A percentile compares a stretch with the other conserved stretches of the same genome.
These are phyloP conservation scores for Orthochromis indermauri DNA, from an alignment of 2,113 vertebrate genomes.

Conservation along the genomic window DNA sequence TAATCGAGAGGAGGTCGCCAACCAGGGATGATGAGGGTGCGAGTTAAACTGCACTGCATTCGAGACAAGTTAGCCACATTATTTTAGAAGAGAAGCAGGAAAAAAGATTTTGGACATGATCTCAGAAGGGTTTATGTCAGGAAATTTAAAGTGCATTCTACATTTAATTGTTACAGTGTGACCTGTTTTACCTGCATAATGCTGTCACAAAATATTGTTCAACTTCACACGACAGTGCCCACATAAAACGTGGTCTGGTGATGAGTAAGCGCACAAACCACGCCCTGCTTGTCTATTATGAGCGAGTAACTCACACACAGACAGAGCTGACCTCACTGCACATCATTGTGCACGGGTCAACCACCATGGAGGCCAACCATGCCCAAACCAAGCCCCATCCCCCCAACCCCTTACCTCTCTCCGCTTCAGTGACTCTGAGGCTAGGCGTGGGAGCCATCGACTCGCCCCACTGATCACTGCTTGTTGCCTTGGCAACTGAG, in stretches of 20 bases:
- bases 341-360: conserved; percentile 45
- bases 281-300: not conserved
- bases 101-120: not conserved
- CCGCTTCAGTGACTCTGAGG: conserved; percentile 35
- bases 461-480: conserved; percentile 52
- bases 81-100: not conserved
- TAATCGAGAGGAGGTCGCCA: not conserved
- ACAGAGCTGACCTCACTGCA: conserved; percentile 2
- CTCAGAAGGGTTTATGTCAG: not conserved
- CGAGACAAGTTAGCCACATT: not conserved
- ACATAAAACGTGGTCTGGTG: rapidly evolving
- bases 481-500: conserved; percentile 52
- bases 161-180: not conserved
- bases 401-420: conserved; percentile 28
- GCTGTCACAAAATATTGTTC: not conserved
- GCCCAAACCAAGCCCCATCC: conserved; percentile 21
- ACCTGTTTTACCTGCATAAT: rapidly evolving
- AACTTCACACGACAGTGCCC: not conserved
- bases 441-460: conserved; percentile 35
- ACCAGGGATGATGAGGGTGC: not conserved
- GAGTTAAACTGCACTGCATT: not conserved
- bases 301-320: not conserved
- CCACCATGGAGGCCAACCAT: not conserved
- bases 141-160: not conserved
- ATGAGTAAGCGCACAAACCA: not conserved